A percentile compares a stretch with the other conserved stretches of the same genome.
Conservation (phyloP, 2,113 vertebrate species). For the Spizaetus ornatus region DNA sequence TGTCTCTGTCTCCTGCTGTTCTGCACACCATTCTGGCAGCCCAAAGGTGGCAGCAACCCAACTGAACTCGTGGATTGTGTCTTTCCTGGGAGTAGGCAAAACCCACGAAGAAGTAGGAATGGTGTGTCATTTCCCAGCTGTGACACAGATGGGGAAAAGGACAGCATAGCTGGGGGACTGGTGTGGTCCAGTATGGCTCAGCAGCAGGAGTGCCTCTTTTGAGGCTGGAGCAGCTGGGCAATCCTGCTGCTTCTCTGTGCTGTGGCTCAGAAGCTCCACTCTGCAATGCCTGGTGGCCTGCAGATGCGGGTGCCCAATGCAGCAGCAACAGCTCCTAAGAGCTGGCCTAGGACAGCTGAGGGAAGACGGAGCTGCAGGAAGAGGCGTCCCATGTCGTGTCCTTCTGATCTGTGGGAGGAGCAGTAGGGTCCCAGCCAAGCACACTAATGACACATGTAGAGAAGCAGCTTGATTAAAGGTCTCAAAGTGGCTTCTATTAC, state of each 20-base stretch:
- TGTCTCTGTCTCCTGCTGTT: not conserved
- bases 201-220: not conserved
- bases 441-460: not conserved
- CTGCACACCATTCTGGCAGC: not conserved
- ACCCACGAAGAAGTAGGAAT: not conserved
- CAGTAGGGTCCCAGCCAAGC: not conserved
- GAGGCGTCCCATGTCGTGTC: not conserved
- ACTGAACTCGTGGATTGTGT: not conserved
- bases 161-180: not conserved
- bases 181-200: not conserved
- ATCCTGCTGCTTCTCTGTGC: not conserved
- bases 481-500: not conserved
- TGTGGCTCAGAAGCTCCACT: not conserved
- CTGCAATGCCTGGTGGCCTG: not conserved
- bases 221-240: not conserved
- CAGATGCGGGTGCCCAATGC: accelerated
- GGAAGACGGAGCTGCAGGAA: not conserved
- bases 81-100: not conserved
- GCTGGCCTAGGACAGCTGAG: not conserved
- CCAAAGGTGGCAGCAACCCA: not conserved
- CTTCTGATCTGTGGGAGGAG: not conserved
- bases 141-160: not conserved
- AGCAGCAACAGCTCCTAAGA: not conserved
- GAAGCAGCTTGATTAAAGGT: not conserved
- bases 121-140: not conserved